phyloP scores from a whole-genome alignment of 92 coral and sea anemone species.

The Desmophyllum pertusum region DNA sequence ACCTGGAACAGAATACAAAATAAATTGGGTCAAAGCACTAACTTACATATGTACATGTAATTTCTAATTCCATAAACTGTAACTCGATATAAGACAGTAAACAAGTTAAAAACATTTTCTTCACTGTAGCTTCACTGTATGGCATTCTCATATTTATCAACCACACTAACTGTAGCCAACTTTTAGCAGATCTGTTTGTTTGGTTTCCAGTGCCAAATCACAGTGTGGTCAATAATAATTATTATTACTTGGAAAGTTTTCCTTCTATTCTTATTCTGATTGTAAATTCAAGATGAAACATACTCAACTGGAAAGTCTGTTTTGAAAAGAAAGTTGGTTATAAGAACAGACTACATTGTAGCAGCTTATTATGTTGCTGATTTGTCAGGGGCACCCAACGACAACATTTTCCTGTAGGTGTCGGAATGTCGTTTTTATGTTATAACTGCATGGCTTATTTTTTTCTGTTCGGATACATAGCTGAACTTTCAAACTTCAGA shows the following conservation, averaged over 20 bases:
- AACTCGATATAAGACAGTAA: background rate
- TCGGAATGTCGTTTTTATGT: too few species aligned
- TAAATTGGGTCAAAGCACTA: background rate
- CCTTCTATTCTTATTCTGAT: background rate
- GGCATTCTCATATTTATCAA: background rate
- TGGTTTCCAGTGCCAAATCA: background rate
- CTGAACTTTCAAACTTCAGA: too few species aligned
- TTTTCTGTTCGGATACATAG: too few species aligned
- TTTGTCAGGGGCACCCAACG: too few species aligned
- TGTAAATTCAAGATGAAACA: background rate
- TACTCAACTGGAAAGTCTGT: background rate
- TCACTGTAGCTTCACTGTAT: background rate
- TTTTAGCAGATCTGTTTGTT: background rate
- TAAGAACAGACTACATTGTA: background rate
- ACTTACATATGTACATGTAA: background rate
- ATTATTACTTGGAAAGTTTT: background rate
- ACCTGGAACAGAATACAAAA: conserved; percentile 10
- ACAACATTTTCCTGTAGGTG: too few species aligned
- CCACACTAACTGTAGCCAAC: background rate
- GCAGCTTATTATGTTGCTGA: background rate
- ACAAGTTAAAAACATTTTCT: background rate
- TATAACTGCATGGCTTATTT: too few species aligned
- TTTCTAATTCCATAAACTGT: background rate
- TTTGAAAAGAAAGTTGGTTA: too few species aligned
- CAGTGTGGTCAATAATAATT: background rate